These are phyloP conservation scores for Andrena hattorfiana DNA, from an alignment of 2,888 invertebrate genomes.

Conservation along the genomic window DNA sequence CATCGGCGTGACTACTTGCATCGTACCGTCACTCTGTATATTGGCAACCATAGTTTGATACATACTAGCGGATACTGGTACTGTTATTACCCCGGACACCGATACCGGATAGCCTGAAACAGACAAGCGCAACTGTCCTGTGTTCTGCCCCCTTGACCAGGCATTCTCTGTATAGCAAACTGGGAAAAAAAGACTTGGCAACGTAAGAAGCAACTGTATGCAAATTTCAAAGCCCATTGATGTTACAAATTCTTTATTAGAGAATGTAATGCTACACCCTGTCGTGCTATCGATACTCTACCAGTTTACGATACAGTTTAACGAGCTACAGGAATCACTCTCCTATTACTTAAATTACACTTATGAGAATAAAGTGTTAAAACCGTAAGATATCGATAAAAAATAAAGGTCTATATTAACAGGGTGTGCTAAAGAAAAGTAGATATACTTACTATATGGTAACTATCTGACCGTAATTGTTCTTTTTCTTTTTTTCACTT, in stretches of 20 bases:
- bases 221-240: not conserved
- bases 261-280: constrained; percentile 17
- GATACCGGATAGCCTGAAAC: constrained; percentile 91
- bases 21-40: constrained; percentile 93
- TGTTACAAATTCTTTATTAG: constrained; percentile 23
- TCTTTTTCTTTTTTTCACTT: constrained; percentile 3
- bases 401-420: constrained; percentile 38
- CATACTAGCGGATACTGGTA: constrained; percentile 97
- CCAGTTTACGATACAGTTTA: constrained; percentile 64
- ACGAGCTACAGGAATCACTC: constrained; percentile 25
- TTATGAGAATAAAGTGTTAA: constrained; percentile 8
- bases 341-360: constrained; percentile 28
- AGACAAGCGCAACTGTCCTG: constrained; percentile 71
- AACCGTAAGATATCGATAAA: constrained; percentile 16
- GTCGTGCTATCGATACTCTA: constrained; percentile 29
- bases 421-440: constrained; percentile 51
- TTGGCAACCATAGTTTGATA: constrained; percentile 98
- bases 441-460: constrained; percentile 49
- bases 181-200: constrained; percentile 41
- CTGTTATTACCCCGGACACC: constrained; percentile 97
- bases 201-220: not conserved
- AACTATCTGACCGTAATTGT: constrained; percentile 4
- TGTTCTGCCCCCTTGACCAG: constrained; percentile 59
- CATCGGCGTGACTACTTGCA: constrained; percentile 93
- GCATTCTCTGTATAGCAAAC: constrained; percentile 67